These are phyloP conservation scores for Danio aesculapii DNA, from an alignment of 2,797 vertebrate species.

Conservation along the genomic window DNA sequence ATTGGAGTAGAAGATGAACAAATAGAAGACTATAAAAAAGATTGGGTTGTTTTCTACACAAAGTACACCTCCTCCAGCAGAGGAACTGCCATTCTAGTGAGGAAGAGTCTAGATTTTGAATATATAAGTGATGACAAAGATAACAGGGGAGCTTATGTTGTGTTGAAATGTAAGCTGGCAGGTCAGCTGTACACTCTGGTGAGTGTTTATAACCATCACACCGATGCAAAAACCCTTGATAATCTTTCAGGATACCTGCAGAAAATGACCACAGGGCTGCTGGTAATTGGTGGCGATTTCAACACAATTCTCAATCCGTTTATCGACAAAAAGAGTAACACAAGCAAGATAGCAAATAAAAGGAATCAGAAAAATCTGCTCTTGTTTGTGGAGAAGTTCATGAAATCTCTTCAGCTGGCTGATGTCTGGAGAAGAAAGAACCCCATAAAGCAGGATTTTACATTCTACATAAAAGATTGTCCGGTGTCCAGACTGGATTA, in stretches of 20 bases:
- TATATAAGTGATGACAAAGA: too few species aligned
- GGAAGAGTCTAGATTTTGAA: too few species aligned
- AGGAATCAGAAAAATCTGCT: neutral
- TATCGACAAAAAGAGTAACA: neutral
- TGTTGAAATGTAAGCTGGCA: too few species aligned
- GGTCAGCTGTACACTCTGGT: too few species aligned
- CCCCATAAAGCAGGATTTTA: constrained; percentile 1
- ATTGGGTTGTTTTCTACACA: neutral
- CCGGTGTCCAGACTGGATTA: constrained; percentile 18
- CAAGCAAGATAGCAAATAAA: neutral
- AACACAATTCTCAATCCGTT: constrained; percentile 8
- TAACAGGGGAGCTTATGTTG: too few species aligned
- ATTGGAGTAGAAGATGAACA: constrained; percentile 4
- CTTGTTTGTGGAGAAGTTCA: neutral
- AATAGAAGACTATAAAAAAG: neutral
- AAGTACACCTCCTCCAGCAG: neutral
- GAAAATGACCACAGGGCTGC: neutral
- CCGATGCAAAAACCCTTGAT: too few species aligned
- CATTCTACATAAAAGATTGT: neutral
- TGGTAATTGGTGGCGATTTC: constrained; percentile 45
- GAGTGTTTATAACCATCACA: too few species aligned
- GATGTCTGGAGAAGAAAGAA: constrained; percentile 34
- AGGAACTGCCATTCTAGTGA: too few species aligned
- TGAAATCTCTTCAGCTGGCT: constrained; percentile 22
- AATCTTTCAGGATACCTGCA: neutral